Evolutionary conservation across 1,140 invertebrate species (phyloP).

Genomic region (Caerostris extrusa): DNA sequence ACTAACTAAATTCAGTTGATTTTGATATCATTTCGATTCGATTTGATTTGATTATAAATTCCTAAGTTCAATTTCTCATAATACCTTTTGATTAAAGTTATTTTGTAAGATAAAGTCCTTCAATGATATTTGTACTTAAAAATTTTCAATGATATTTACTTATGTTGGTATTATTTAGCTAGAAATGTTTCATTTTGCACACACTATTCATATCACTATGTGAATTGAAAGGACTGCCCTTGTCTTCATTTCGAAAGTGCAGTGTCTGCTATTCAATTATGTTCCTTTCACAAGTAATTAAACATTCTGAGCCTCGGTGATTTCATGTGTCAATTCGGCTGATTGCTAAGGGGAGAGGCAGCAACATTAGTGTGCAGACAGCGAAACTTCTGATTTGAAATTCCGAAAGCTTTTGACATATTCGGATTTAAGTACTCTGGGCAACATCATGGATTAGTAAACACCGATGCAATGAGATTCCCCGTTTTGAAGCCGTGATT

Average conservation of each 20-base stretch:
- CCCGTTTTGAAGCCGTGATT: not conserved
- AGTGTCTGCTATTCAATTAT: constrained; percentile 30
- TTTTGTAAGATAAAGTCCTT: too few species aligned
- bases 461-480: not conserved
- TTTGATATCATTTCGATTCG: too few species aligned
- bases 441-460: not conserved
- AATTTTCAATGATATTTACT: too few species aligned
- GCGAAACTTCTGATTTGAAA: constrained; percentile 31
- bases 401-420: constrained; percentile 28
- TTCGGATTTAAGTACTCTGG: constrained; percentile 23
- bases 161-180: too few species aligned
- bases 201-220: too few species aligned
- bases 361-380: constrained; percentile 24
- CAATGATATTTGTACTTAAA: too few species aligned
- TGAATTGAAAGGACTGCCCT: not conserved
- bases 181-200: too few species aligned
- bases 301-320: constrained; percentile 22
- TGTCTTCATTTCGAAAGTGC: constrained; percentile 9
- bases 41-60: too few species aligned
- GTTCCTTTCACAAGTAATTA: constrained; percentile 32
- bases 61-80: too few species aligned
- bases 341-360: constrained; percentile 3
- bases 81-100: too few species aligned
- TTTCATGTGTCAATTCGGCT: constrained; percentile 32
- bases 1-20: too few species aligned